Evolutionary conservation across 2,888 invertebrate genomes (phyloP).

Genomic region (Hoplodrina ambigua): DNA sequence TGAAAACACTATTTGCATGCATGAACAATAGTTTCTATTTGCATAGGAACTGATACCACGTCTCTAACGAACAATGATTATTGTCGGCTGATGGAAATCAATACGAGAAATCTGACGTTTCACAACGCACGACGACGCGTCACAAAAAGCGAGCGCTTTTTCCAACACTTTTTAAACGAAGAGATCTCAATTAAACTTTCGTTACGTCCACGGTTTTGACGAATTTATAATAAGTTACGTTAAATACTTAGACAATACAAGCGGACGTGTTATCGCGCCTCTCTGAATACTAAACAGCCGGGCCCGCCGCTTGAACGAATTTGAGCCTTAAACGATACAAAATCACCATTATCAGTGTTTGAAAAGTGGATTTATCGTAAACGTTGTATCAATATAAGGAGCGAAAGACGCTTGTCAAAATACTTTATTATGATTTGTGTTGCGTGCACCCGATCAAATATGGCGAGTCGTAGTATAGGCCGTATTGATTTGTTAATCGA

Average conservation of each 20-base stretch:
- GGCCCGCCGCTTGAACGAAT: constrained; percentile 67
- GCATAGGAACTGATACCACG: constrained; percentile 79
- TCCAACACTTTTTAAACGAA: constrained; percentile 68
- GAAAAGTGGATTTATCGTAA: constrained; percentile 62
- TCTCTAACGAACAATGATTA: constrained; percentile 84
- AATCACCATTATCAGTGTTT: constrained; percentile 51
- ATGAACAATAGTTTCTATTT: constrained; percentile 83
- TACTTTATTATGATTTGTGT: constrained; percentile 77
- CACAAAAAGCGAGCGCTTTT: constrained; percentile 68
- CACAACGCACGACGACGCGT: constrained; percentile 76
- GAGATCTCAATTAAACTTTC: constrained; percentile 79
- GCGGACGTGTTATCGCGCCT: constrained; percentile 80
- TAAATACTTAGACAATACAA: constrained; percentile 77
- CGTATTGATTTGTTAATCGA: constrained; percentile 89
- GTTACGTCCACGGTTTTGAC: constrained; percentile 80
- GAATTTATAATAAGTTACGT: constrained; percentile 81
- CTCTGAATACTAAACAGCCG: constrained; percentile 80
- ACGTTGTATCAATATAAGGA: constrained; percentile 74
- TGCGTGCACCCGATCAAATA: constrained; percentile 77
- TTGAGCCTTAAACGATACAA: constrained; percentile 71
- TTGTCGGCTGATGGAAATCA: constrained; percentile 83
- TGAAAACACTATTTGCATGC: constrained; percentile 88
- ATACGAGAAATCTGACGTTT: constrained; percentile 86
- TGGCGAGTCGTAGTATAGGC: constrained; percentile 79
- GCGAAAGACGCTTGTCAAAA: constrained; percentile 76